Percentiles rank a stretch among this genome's conserved stretches.
phyloP scores from a whole-genome alignment of 2,113 vertebrate genomes.

The Euleptes europaea region DNA sequence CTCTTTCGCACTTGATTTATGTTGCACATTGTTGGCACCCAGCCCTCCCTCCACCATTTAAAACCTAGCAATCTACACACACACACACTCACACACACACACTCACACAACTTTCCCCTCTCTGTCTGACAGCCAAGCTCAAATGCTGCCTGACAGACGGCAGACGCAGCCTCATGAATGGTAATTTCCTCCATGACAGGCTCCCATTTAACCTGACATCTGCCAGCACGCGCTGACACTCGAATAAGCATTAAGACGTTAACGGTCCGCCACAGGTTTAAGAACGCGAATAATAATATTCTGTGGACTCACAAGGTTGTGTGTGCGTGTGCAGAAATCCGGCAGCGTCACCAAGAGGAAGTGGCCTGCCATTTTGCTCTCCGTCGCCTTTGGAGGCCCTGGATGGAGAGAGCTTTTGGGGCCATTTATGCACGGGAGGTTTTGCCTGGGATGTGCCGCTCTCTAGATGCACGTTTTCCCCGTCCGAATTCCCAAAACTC shows the following conservation, averaged over 20 bases:
- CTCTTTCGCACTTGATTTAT: slow-evolving; percentile 37
- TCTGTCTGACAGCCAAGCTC: slow-evolving; percentile 56
- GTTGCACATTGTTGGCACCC: neutral
- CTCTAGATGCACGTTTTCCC: too few relatives aligned
- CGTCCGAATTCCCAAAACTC: too few relatives aligned
- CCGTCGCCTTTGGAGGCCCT: slow-evolving; percentile 34
- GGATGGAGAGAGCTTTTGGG: neutral
- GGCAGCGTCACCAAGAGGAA: neutral
- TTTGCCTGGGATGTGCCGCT: too few relatives aligned
- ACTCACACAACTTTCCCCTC: slow-evolving; percentile 30
- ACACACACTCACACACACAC: too few relatives aligned
- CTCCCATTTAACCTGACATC: slow-evolving; percentile 75
- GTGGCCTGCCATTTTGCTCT: neutral
- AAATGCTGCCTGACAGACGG: slow-evolving; percentile 69
- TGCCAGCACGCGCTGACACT: slow-evolving; percentile 71
- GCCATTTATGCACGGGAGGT: too few relatives aligned
- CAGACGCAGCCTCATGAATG: slow-evolving; percentile 67
- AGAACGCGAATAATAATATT: slow-evolving; percentile 62
- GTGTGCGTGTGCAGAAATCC: neutral
- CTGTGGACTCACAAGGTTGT: slow-evolving; percentile 22
- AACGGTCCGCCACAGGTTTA: slow-evolving; percentile 69
- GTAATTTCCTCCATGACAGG: slow-evolving; percentile 75
- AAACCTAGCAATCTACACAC: slow-evolving; percentile 39
- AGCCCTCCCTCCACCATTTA: slow-evolving; percentile 11
- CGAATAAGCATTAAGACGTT: slow-evolving; percentile 80